Evolutionary conservation across 1,140 invertebrate genomes (phyloP), one percentile per base, ranked within the genome.

Genomic region (Lasaia peninsularis): DNA sequence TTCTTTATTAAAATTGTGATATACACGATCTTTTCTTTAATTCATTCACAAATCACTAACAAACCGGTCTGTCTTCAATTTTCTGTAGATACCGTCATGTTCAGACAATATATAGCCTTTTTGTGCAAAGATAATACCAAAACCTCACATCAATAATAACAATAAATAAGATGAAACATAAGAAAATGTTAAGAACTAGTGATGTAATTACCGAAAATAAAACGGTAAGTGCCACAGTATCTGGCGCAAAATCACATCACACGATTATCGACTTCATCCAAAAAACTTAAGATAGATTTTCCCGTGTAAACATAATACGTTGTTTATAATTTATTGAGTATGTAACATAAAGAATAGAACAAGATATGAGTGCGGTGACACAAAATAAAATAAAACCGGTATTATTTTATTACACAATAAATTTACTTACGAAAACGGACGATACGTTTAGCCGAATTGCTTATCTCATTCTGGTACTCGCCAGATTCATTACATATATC

Each of bases 401-500:
- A 80, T 69, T 63, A 71, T 78, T 80, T 77, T 53, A 53, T 18
- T 53, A 53, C 34, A 34, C 77, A 66, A 74, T 76, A 71, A 81
- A 78, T 73, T 69, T 76, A 65, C 64, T 69, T 37, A 55, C 53
- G 14, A 55, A 68, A 67, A 73, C 73, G 75, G 79, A 76, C 73
- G 80, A 77, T 81, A 85, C 77, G 76, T 78, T 78, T 74, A 68
- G 62, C 65, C 68, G 69, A 78, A 80, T 73, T 63, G 79, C 71
- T 85, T 84, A 84, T 84, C 73, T 77, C 73, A 75, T 78, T 74
- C 69, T 63, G 66, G 82, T 83, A 83, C 79, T 80, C 73, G 71
- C 66, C 70, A 75, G 75, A 84, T 83, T 84, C 82, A 87, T 87
- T 87, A 81, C 80, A 73, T 71, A 78, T 79, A 84, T 87, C 81